These are phyloP conservation scores for Bufo gargarizans DNA, from an alignment of 2,113 vertebrate genomes.

Conservation along the genomic window DNA sequence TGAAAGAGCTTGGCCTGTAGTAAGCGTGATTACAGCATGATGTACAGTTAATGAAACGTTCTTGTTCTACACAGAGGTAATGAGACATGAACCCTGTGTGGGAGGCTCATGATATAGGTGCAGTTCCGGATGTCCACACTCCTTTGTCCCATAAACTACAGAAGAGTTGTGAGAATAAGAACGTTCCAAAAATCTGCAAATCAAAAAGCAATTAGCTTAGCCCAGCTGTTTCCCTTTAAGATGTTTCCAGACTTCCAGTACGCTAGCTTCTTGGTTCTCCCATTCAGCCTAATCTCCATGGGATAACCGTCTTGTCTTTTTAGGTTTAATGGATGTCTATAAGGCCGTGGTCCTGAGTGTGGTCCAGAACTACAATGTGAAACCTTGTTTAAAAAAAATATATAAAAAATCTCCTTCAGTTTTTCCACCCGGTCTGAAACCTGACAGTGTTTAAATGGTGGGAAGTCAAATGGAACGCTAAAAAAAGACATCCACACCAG, in stretches of 20 bases:
- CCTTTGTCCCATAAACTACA: neutral
- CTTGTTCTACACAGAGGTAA: slow-evolving; percentile 25
- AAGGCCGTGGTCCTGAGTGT: neutral
- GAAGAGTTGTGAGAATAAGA: slow-evolving; percentile 12
- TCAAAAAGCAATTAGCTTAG: slow-evolving; percentile 22
- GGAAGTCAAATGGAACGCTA: slow-evolving; percentile 18
- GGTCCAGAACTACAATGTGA: neutral
- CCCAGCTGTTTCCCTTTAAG: slow-evolving; percentile 18
- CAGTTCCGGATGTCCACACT: neutral
- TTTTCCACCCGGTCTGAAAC: neutral
- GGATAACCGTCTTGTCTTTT: slow-evolving; percentile 2
- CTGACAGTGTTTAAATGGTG: neutral
- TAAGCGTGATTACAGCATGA: neutral
- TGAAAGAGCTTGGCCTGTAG: neutral
- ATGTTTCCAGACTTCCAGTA: neutral
- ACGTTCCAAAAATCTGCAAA: slow-evolving; percentile 36
- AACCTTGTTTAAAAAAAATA: neutral
- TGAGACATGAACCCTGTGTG: slow-evolving; percentile 30
- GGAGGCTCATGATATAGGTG: neutral
- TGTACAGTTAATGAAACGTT: neutral
- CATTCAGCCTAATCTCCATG: neutral
- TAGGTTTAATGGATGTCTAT: neutral
- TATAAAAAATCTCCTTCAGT: neutral
- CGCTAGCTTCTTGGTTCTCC: neutral
- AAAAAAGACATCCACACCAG: slow-evolving; percentile 28